Evolutionary conservation across 2,113 vertebrate species (phyloP), one percentile per base, ranked within the genome.

Genomic region (Tragelaphus strepsiceros): DNA sequence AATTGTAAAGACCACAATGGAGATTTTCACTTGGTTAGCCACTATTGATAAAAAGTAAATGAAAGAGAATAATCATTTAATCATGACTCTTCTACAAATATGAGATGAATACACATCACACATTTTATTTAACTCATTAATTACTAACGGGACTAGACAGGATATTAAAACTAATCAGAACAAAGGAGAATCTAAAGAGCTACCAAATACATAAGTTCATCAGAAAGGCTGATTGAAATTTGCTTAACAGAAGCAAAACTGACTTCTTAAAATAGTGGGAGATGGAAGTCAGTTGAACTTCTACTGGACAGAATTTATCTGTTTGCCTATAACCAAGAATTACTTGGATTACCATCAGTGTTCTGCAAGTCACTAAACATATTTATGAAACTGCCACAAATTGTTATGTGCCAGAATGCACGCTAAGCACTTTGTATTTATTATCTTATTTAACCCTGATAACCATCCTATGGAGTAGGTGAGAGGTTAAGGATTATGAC

Each of bases 71-170:
- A 32, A 53, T 53, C 78, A n/a, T 88, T 30, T 53, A 93, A 90
- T 91, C 13, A n/a, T 78, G 53, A 74, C 14, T 84, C 12, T 35
- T 30, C 61, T 22, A 71, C 43, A 82, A 88, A 92, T 62, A 74
- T 49, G 54, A 89, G 81, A 92, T 62, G 15, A 91, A 74, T 86
- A 58, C 46, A 56, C 64, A 35, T 67, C 35, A 64, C 81, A 77
- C 2, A 71, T 83, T 89, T 96, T 86, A 49, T 64, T 93, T 91
- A 90, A 95, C 91, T 85, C 39, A 78, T 74, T 67, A 95, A 43
- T 80, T 74, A 96, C 51, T 46, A 19, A 80, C 83, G 46, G 54
- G 86, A 89, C 22, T 67, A 14, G n/a, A 96, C 94, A 94, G 61
- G 9, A 85, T 92, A 21, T 81, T 96, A 53, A 83, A 92, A 78